Base-by-base conservation (phyloP, 2,113 vertebrate species). In the Cinclus mexicanus region DNA sequence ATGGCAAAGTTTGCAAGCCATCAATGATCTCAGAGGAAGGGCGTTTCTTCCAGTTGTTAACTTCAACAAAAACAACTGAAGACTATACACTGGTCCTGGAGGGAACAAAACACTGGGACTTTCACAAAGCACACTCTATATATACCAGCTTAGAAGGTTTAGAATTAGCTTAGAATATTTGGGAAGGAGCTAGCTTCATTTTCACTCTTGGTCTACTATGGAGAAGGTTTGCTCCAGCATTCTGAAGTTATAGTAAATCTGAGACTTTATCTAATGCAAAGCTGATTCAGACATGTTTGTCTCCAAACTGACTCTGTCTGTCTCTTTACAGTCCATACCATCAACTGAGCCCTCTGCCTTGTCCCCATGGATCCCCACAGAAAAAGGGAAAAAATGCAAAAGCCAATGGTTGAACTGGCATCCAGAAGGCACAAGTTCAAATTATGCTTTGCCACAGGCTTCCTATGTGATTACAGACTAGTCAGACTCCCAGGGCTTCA, bases 21-120 rank as follows among this genome's bases (percentile, higher is more conserved):
- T 96, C 74, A 63, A 39, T 96, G 95, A 97, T 93, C 95, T 97
- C 87, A 96, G 95, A 95, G 92, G 95, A 97, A 95, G 94, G 95
- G 92, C 4, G 88, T 96, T 96, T 91, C 94, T 96, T 95, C 82
- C 85, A 95, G 63, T 85, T 87, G 59, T 91, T 93, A 95, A 92
- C 57, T 91, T 93, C 90, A 95, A 95, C 77, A 93, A 90, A 96
- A 95, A 94, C 87, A 97, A 85, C 87, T 42, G 67, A 95, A 93
- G 68, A 81, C 78, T 90, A 67, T 77, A 63, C 71, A 49, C 68
- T 83, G 33, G 29, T 63, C 39, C 55, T 88, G 35, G 24, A 90
- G n/a, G 72, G 44, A 90, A 78, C 68, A 93, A 80, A 95, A 83
- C 52, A 85, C 67, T 42, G 19, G 3, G 67, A 89, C 23, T 74